Conservation (phyloP, 2,113 vertebrate genomes). For the Pseudopodoces humilis region DNA sequence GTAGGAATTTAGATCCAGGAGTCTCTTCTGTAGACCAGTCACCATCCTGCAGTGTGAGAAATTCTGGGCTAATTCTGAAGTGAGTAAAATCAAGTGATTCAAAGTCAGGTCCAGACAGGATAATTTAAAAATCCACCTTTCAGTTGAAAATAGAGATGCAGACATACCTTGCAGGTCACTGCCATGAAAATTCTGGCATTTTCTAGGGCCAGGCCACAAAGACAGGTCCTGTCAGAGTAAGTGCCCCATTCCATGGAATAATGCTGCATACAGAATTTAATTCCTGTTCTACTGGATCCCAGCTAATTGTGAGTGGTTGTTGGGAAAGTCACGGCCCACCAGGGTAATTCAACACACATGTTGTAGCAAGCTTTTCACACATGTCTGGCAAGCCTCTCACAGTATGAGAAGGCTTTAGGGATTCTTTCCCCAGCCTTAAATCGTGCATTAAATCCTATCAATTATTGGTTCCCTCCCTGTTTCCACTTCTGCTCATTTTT, state of each 20-base stretch:
- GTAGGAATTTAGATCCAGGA: background rate
- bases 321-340: conserved; percentile 18
- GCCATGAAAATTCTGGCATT: background rate
- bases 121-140: background rate
- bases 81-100: background rate
- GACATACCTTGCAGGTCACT: background rate
- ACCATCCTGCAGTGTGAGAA: background rate
- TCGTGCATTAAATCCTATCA: conserved; percentile 27
- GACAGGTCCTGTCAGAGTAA: background rate
- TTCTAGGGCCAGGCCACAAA: background rate
- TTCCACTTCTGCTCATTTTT: background rate
- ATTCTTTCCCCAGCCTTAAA: conserved; percentile 24
- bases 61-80: background rate
- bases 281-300: background rate
- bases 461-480: background rate
- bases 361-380: conserved; percentile 23
- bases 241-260: background rate
- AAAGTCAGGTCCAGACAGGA: background rate
- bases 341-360: conserved; percentile 31
- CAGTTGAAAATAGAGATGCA: background rate
- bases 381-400: conserved; percentile 28
- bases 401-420: background rate
- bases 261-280: background rate
- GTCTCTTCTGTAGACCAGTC: background rate
- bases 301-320: background rate